Conservation (phyloP, 2,888 invertebrate genomes). For the Drosophila lutescens region DNA sequence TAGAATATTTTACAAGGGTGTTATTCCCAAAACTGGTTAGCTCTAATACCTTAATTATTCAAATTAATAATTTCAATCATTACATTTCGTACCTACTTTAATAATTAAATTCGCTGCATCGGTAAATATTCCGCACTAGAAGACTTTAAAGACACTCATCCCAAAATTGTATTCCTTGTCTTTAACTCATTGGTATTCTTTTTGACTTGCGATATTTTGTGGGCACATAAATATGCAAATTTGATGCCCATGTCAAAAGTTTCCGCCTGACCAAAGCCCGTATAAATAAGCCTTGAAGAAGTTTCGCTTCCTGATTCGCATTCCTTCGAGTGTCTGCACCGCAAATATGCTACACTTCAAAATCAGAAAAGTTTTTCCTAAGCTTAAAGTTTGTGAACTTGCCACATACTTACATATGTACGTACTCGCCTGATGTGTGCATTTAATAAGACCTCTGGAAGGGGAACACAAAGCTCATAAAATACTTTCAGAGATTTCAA, state of each 20-base stretch:
- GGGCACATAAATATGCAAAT: constrained; percentile 25
- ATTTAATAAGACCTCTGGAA: constrained; percentile 15
- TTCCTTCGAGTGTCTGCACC: constrained; percentile 23
- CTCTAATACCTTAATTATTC: not conserved
- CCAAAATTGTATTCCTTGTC: not conserved
- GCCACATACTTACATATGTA: not conserved
- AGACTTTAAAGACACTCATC: not conserved
- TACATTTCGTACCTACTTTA: not conserved
- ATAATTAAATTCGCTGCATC: not conserved
- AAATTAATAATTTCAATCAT: not conserved
- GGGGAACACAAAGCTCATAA: constrained; percentile 18
- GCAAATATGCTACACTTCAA: constrained; percentile 17
- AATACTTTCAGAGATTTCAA: constrained; percentile 31
- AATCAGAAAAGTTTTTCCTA: constrained; percentile 19
- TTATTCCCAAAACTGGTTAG: no score
- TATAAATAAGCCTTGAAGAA: constrained; percentile 6
- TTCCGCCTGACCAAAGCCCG: constrained; percentile 18
- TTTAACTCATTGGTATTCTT: not conserved
- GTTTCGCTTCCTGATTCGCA: not conserved
- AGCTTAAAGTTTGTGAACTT: constrained; percentile 16
- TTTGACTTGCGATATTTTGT: constrained; percentile 1
- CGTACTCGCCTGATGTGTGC: not conserved
- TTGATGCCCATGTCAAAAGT: constrained; percentile 20
- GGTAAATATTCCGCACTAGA: not conserved
- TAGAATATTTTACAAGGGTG: no score